Evolutionary conservation across 2,888 invertebrate genomes (phyloP).

Genomic region (Nezara viridula): DNA sequence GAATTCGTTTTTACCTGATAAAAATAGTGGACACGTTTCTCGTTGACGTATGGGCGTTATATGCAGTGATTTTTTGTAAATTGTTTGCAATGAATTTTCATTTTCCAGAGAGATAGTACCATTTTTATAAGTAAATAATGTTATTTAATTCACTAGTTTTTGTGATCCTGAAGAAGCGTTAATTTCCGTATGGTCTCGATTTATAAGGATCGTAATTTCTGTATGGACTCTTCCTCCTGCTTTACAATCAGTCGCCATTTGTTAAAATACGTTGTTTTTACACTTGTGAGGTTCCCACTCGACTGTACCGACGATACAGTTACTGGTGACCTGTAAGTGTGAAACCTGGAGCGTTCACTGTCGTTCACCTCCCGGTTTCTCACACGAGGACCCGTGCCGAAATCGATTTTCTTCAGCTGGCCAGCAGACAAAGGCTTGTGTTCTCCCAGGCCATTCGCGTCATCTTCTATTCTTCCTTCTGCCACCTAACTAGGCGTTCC

Average conservation of each 20-base stretch:
- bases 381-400: slow-evolving; percentile 52
- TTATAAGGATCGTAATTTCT: not conserved
- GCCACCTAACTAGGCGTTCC: not conserved
- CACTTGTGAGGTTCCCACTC: not conserved
- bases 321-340: not conserved
- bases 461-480: slow-evolving; percentile 5
- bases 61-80: too few relatives aligned
- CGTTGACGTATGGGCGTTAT: too few relatives aligned
- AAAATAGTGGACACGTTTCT: too few relatives aligned
- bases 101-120: too few relatives aligned
- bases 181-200: too few relatives aligned
- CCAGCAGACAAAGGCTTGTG: slow-evolving; percentile 34
- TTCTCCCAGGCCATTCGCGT: slow-evolving; percentile 19
- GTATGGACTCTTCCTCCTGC: not conserved
- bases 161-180: too few relatives aligned
- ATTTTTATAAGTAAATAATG: too few relatives aligned
- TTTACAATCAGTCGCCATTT: too few relatives aligned
- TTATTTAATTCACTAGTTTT: too few relatives aligned
- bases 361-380: slow-evolving; percentile 54
- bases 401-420: slow-evolving; percentile 57
- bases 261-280: too few relatives aligned
- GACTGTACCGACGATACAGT: not conserved
- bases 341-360: not conserved
- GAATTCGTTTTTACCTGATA: too few relatives aligned
- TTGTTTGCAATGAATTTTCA: too few relatives aligned